These are phyloP conservation scores for Thereva nobilitata DNA, from an alignment of 2,888 invertebrate genomes.

Conservation along the genomic window DNA sequence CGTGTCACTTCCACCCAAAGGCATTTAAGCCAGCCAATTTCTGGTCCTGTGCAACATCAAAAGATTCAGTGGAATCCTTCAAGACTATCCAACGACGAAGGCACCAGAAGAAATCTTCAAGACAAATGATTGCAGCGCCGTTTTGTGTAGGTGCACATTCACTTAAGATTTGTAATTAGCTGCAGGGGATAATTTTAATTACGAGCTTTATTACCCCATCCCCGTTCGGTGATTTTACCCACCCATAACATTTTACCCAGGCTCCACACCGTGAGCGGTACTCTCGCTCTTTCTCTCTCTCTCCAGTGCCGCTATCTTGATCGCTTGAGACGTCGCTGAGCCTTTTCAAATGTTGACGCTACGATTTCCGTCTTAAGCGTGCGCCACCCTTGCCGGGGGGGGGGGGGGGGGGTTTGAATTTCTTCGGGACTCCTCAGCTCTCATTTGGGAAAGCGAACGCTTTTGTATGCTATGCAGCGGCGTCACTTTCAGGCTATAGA, in stretches of 20 bases:
- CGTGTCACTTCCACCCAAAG: constrained; percentile 22
- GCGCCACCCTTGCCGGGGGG: constrained; percentile 15
- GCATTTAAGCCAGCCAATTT: constrained; percentile 30
- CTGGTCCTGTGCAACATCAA: constrained; percentile 30
- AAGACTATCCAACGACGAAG: constrained; percentile 1
- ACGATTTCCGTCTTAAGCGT: constrained; percentile 29
- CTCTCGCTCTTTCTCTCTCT: constrained; percentile 33
- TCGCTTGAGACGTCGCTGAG: constrained; percentile 33
- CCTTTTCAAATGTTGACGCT: constrained; percentile 38
- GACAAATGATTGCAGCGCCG: constrained; percentile 30
- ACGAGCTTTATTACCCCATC: constrained; percentile 44
- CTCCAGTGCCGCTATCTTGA: constrained; percentile 31
- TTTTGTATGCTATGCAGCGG: constrained; percentile 26
- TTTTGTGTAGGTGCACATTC: constrained; percentile 34
- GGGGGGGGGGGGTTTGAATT: background rate
- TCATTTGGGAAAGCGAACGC: constrained; percentile 15
- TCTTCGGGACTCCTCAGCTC: constrained; percentile 24
- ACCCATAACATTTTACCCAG: constrained; percentile 33
- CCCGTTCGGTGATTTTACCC: constrained; percentile 32
- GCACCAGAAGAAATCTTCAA: constrained; percentile 25
- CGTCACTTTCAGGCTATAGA: constrained; percentile 31
- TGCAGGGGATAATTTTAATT: constrained; percentile 47
- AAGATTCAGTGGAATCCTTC: constrained; percentile 19
- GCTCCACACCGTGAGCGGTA: constrained; percentile 40
- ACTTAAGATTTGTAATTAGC: constrained; percentile 47